Evolutionary conservation across 2,888 invertebrate genomes (phyloP).

Genomic region (Agrochola macilenta): DNA sequence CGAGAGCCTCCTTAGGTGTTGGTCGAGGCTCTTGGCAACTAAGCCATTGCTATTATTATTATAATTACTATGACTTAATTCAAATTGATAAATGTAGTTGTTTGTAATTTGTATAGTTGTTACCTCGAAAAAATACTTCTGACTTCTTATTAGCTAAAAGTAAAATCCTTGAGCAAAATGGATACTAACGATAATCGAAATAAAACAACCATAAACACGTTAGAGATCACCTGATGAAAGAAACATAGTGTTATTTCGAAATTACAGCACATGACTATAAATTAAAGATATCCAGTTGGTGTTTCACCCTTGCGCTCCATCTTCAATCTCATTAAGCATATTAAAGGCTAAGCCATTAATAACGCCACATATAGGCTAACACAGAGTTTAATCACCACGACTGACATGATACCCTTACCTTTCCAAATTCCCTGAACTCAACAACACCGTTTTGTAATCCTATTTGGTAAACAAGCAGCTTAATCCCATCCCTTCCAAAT

Average conservation of each 20-base stretch:
- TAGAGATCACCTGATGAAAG: neutral
- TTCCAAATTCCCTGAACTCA: slow-evolving; percentile 22
- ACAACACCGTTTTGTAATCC: slow-evolving; percentile 47
- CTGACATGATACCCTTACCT: slow-evolving; percentile 40
- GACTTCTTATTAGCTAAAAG: neutral
- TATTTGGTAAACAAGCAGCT: slow-evolving; percentile 43
- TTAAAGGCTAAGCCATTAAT: slow-evolving; percentile 34
- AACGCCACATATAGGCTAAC: neutral
- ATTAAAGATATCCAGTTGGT: neutral
- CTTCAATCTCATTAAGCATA: slow-evolving; percentile 28
- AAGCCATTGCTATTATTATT: too few relatives aligned
- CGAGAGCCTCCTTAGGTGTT: too few relatives aligned
- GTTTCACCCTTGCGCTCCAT: neutral
- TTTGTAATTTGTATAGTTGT: neutral
- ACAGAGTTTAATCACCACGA: slow-evolving; percentile 22
- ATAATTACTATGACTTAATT: too few relatives aligned
- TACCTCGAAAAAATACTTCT: neutral
- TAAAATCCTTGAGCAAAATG: neutral
- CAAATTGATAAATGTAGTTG: neutral
- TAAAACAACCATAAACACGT: neutral
- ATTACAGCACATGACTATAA: neutral
- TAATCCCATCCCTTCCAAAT: slow-evolving; percentile 55
- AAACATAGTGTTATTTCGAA: neutral
- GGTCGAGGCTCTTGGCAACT: too few relatives aligned
- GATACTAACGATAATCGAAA: neutral